Base-by-base conservation (phyloP, 2,888 invertebrate species). In the Cryptocephalus primarius region DNA sequence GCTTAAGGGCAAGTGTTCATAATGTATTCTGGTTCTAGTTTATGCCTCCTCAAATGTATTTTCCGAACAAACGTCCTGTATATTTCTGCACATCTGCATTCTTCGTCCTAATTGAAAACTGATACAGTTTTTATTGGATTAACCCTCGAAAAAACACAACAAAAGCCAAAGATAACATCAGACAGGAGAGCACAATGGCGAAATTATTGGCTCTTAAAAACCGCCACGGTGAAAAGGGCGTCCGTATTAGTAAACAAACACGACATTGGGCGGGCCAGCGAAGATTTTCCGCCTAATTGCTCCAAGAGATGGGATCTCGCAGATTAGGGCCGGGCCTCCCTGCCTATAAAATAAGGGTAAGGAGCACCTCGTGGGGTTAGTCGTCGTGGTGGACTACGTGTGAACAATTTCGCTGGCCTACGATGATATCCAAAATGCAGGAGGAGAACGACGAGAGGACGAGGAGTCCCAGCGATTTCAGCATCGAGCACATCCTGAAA, bases 401-500 rank as follows among this genome's bases (percentile, higher is more conserved):
- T 42, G 48, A 50, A 41, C 31, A 43, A 44, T 22, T 22, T 6
- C 22, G 6, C 22, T 22, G 22, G 36, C 13, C 6, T 34, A 47
- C 32, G 12, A 55, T 55, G 55, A 51, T 55, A 44, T 48, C 42
- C 11, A 49, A 44, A 51, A 54, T 52, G 51, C 46, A 46, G 8
- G 44, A 50, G 8, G 43, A 48, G 10, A 42, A 47, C 1, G 47
- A 51, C 8, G 45, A 49, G 38, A 50, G 31, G 8, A 43, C 44
- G 22, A 51, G 48, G 32, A 58, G 53, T 40, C 59, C 55, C 47
- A 61, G 63, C 33, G 75, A 79, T 68, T 80, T 80, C 56, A 80
- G 78, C 60, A 80, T 80, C 46, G 77, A 79, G 44, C 72, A 79
- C 56, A 79, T 80, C 58, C 65, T 80, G 55, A 75, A 75, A 56